These are phyloP conservation scores for Emydura subglobosa DNA, from an alignment of 2,113 vertebrate genomes.

Conservation along the genomic window DNA sequence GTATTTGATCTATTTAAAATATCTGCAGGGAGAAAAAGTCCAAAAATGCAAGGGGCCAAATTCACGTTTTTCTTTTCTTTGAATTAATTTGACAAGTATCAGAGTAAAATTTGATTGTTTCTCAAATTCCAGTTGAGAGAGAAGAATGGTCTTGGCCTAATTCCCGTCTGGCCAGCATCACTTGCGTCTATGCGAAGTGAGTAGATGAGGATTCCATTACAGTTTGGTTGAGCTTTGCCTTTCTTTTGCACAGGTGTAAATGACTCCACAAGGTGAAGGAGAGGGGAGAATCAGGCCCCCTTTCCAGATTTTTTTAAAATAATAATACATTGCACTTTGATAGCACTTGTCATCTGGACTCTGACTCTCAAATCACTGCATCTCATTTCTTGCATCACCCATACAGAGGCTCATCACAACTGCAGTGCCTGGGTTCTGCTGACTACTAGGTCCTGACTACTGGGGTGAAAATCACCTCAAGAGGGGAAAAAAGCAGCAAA, in stretches of 20 bases:
- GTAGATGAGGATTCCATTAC: not conserved
- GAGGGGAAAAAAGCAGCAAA: not conserved
- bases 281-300: not conserved
- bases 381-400: not conserved
- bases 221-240: not conserved
- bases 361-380: not conserved
- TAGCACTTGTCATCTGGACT: not conserved
- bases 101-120: not conserved
- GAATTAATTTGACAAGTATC: not conserved
- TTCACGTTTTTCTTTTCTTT: not conserved
- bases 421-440: not conserved
- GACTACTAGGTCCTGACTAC: not conserved
- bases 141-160: not conserved
- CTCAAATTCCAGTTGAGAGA: not conserved
- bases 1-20: not conserved
- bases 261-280: not conserved
- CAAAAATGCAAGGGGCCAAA: not conserved
- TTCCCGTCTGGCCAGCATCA: not conserved
- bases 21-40: not conserved
- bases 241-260: not conserved
- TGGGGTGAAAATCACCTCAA: not conserved
- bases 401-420: too few relatives aligned
- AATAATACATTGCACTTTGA: not conserved
- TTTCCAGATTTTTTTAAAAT: not conserved
- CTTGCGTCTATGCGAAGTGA: rapidly evolving